A percentile compares a stretch with the other conserved stretches of the same genome.
These are phyloP conservation scores for Carollia perspicillata DNA, from an alignment of 2,113 vertebrate genomes.

Conservation along the genomic window DNA sequence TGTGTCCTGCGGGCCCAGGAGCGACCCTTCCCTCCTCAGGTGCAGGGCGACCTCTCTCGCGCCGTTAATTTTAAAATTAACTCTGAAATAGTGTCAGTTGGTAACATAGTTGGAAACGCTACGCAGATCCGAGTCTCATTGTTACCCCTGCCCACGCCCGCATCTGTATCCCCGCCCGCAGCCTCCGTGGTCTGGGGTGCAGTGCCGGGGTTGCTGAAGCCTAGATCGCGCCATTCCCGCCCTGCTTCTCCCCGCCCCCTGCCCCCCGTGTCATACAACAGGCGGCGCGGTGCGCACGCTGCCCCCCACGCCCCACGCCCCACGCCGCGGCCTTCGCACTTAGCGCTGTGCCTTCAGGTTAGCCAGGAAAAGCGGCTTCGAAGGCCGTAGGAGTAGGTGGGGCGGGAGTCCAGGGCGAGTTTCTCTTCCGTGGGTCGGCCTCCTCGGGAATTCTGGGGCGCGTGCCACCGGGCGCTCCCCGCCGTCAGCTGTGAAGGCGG, in stretches of 20 bases:
- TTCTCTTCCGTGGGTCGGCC: not conserved
- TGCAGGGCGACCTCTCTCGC: too few species aligned
- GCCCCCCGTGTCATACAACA: not conserved
- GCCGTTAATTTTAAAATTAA: not conserved
- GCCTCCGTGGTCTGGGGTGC: not conserved
- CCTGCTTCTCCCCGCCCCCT: too few species aligned
- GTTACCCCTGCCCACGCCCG: too few species aligned
- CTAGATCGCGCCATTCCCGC: too few species aligned
- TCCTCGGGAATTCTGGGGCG: not conserved
- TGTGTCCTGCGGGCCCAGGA: not conserved
- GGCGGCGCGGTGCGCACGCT: not conserved
- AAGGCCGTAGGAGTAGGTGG: not conserved
- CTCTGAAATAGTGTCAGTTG: not conserved
- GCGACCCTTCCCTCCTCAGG: not conserved
- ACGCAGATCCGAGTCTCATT: not conserved
- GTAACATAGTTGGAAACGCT: not conserved
- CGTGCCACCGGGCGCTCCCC: not conserved
- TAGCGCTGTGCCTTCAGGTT: not conserved
- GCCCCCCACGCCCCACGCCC: not conserved
- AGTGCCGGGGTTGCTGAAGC: not conserved
- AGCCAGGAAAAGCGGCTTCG: not conserved
- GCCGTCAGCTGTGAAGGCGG: not conserved
- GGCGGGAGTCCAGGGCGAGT: not conserved
- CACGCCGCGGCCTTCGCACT: too few species aligned
- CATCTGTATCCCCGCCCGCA: fast-evolving